phyloP scores from a whole-genome alignment of 1,140 invertebrate species.

The Papilio xuthus region DNA sequence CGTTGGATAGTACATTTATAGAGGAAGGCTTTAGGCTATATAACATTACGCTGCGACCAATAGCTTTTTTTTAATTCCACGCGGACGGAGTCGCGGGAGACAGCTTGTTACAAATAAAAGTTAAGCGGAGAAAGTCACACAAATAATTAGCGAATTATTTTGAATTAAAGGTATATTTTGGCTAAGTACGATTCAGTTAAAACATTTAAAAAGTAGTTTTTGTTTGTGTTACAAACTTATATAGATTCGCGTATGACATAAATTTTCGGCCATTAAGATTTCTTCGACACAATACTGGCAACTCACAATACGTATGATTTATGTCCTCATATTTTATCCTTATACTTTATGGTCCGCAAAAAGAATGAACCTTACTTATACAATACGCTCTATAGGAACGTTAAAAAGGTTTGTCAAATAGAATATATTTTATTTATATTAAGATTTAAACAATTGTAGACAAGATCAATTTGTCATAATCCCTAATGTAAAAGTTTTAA shows the following conservation, averaged over 20 bases:
- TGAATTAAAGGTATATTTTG: too few species aligned
- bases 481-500: too few species aligned
- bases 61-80: too few species aligned
- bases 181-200: background rate
- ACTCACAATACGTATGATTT: conserved; percentile 7
- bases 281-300: background rate
- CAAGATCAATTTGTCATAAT: too few species aligned
- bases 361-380: background rate
- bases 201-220: background rate
- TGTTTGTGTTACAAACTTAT: background rate
- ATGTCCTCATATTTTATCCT: conserved; percentile 21
- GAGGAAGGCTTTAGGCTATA: too few species aligned
- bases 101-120: too few species aligned
- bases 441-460: background rate
- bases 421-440: background rate
- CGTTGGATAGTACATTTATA: too few species aligned
- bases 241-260: background rate
- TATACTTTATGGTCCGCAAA: conserved; percentile 7
- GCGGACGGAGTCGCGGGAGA: too few species aligned
- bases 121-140: too few species aligned
- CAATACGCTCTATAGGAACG: background rate
- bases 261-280: background rate
- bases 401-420: background rate
- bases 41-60: too few species aligned
- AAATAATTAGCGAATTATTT: too few species aligned